phyloP scores from a whole-genome alignment of 1,140 invertebrate genomes.

The Pseudomyrmex gracilis region DNA sequence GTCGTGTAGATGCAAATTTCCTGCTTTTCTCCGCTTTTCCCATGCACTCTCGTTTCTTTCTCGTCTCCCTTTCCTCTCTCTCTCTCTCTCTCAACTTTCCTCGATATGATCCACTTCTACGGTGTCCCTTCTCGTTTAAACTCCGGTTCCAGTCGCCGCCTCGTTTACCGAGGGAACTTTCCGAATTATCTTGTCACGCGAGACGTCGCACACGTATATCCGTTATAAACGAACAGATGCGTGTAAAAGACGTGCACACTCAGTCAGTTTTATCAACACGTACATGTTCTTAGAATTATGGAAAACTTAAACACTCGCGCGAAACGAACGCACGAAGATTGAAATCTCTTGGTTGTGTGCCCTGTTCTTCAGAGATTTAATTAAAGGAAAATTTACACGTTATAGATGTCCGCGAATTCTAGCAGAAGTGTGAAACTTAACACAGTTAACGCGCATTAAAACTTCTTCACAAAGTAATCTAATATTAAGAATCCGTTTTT shows the following conservation, averaged over 20 bases:
- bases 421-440: constrained; percentile 11
- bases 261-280: constrained; percentile 49
- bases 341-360: constrained; percentile 34
- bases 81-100: constrained; percentile 43
- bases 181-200: constrained; percentile 82
- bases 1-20: constrained; percentile 81
- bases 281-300: constrained; percentile 31
- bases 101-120: constrained; percentile 37
- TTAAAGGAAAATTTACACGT: constrained; percentile 55
- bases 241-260: constrained; percentile 63
- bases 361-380: constrained; percentile 39
- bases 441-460: constrained; percentile 16
- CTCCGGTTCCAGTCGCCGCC: constrained; percentile 29
- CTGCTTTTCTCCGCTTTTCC: constrained; percentile 15
- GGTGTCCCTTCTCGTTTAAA: constrained; percentile 47
- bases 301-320: constrained; percentile 61
- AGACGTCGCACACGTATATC: constrained; percentile 69
- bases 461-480: constrained; percentile 29
- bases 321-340: constrained; percentile 58
- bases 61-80: constrained; percentile 25
- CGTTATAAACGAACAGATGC: constrained; percentile 73
- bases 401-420: constrained; percentile 37
- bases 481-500: constrained; percentile 39
- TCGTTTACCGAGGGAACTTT: constrained; percentile 75
- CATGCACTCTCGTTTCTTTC: constrained; percentile 21